A percentile compares a stretch with the other conserved stretches of the same genome.
phyloP scores from a whole-genome alignment of 2,113 vertebrate genomes.

The Mastomys natalensis region DNA sequence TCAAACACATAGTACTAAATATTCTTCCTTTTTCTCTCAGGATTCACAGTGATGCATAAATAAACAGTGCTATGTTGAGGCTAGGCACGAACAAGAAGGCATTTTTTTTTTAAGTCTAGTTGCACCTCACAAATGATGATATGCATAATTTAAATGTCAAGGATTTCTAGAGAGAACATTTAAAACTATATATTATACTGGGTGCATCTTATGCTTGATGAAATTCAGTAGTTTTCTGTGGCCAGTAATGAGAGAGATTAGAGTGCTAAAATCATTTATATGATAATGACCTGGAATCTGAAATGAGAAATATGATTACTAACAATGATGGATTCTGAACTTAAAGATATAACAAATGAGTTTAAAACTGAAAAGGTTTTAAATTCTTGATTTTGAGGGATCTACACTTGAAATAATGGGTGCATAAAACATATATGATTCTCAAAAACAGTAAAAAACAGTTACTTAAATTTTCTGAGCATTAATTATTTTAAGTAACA shows the following conservation, averaged over 20 bases:
- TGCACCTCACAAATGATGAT: background rate
- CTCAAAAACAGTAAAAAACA: background rate
- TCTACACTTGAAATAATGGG: background rate
- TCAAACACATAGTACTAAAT: background rate
- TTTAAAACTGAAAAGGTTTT: background rate
- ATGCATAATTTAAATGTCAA: background rate
- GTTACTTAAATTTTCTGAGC: background rate
- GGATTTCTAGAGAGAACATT: background rate
- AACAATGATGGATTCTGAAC: constrained; percentile 12
- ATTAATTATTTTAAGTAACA: background rate
- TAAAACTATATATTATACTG: background rate
- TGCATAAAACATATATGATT: background rate
- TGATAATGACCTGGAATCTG: background rate
- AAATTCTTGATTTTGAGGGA: background rate
- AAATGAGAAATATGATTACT: background rate
- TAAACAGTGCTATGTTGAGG: background rate
- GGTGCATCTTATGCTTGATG: background rate
- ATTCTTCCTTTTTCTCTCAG: background rate
- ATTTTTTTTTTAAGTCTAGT: background rate
- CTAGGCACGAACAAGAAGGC: background rate
- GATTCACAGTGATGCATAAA: background rate
- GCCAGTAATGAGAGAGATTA: background rate
- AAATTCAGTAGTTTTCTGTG: background rate
- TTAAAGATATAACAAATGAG: background rate
- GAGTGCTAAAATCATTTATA: background rate